Evolutionary conservation across 2,113 vertebrate genomes (phyloP), one percentile per base, ranked within the genome.

Genomic region (Colossoma macropomum): DNA sequence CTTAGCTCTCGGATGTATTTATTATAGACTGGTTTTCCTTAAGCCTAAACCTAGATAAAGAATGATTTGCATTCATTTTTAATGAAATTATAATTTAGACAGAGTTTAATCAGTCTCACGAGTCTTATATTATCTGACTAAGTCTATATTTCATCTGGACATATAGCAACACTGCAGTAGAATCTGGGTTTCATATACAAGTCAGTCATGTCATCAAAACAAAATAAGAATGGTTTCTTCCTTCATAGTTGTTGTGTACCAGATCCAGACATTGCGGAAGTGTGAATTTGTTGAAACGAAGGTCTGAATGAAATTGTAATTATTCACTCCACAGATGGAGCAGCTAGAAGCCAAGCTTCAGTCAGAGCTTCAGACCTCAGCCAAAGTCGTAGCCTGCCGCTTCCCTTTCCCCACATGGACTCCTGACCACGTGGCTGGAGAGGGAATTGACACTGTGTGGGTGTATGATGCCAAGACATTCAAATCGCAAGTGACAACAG

Each of bases 321-420:
- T 78, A 85, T 34, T 90, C 77, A 68, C 6, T 88, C 84, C 86
- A 77, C 93, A 99, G 98, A 99, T 99, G 98, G 93, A 89, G 0
- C 93, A 94, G 76, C 84, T 99, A 84, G 96, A 97, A 91, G 89
- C 93, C 87, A 99, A 99, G 77, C 93, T 99, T 23, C 91, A 94
- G 65, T 90, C 80, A 0, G 98, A 99, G 86, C 92, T 99, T 13
- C 82, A 91, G 15, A 88, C 66, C 1, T 90, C 91, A 52, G 93
- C 97, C 21, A 92, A 94, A 87, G 95, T 99, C 84, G 93, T 99
- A 30, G 97, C 97, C 11, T 99, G 98, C 78, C 96, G 97, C 66
- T 99, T 99, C 84, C 98, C 98, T 71, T 99, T 99, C 82, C 98
- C 98, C 0, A 92, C 90, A 59, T 99, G 97, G 98, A 91, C 92